Conservation (phyloP, 2,113 vertebrate genomes). For the Microtus montanus region DNA sequence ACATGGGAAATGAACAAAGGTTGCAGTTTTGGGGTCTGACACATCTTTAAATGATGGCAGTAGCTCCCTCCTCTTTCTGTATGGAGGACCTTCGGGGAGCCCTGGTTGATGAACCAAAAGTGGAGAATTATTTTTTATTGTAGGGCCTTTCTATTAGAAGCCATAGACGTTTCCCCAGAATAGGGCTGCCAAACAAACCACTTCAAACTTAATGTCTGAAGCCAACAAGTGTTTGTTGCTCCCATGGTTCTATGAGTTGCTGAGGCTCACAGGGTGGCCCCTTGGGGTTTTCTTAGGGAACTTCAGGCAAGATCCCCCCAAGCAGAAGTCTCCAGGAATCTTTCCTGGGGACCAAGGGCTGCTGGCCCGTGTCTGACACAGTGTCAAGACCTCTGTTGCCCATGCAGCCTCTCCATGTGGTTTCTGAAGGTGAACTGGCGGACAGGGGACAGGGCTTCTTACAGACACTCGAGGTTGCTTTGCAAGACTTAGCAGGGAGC, state of each 20-base stretch:
- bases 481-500: neutral
- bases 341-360: neutral
- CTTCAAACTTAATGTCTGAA: neutral
- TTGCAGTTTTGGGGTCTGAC: neutral
- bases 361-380: neutral
- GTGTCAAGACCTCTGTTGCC: neutral
- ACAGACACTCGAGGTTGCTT: neutral
- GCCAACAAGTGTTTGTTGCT: neutral
- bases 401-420: too few relatives aligned
- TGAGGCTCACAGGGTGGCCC: neutral
- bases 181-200: neutral
- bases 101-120: neutral
- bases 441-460: neutral
- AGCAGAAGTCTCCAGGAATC: neutral
- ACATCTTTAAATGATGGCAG: rapidly evolving
- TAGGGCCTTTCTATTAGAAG: neutral
- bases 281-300: neutral
- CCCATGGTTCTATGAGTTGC: neutral
- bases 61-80: neutral
- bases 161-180: neutral
- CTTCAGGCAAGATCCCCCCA: neutral
- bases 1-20: neutral
- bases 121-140: neutral
- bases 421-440: neutral
- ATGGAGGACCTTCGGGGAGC: neutral